These are phyloP conservation scores for Pagrus major DNA, from an alignment of 2,113 vertebrate species.

Conservation along the genomic window DNA sequence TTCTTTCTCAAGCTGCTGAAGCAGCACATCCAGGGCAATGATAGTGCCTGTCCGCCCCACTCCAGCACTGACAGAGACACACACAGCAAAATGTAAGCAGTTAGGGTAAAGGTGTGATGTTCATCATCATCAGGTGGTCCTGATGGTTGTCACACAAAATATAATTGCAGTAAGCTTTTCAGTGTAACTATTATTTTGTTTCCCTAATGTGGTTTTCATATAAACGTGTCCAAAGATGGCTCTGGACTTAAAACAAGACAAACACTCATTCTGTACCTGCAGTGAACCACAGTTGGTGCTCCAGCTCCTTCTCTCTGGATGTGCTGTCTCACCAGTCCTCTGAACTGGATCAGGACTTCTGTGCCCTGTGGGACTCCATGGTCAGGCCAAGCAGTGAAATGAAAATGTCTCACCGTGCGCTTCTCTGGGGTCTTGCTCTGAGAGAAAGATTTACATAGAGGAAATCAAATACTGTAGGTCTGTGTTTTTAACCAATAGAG, in stretches of 20 bases:
- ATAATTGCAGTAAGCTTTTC: not conserved
- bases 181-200: too few relatives aligned
- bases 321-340: constrained; percentile 79
- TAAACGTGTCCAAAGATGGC: not conserved
- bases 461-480: not conserved
- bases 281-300: constrained; percentile 87
- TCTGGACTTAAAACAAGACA: not conserved
- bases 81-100: not conserved
- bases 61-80: constrained; percentile 83
- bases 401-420: constrained; percentile 86
- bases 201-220: not conserved
- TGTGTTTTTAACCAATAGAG: not conserved
- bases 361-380: constrained; percentile 87
- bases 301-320: constrained; percentile 66
- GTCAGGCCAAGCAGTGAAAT: constrained; percentile 90
- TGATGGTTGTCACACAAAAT: not conserved
- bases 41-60: constrained; percentile 90
- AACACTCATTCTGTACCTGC: constrained; percentile 82
- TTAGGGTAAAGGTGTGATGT: not conserved
- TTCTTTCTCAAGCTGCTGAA: constrained; percentile 84
- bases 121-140: not conserved
- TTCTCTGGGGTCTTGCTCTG: constrained; percentile 74
- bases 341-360: constrained; percentile 84
- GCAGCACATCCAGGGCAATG: constrained; percentile 87
- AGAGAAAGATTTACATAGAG: not conserved